These are phyloP conservation scores for Synodontis membranacea DNA, from an alignment of 2,113 vertebrate species.

Conservation along the genomic window DNA sequence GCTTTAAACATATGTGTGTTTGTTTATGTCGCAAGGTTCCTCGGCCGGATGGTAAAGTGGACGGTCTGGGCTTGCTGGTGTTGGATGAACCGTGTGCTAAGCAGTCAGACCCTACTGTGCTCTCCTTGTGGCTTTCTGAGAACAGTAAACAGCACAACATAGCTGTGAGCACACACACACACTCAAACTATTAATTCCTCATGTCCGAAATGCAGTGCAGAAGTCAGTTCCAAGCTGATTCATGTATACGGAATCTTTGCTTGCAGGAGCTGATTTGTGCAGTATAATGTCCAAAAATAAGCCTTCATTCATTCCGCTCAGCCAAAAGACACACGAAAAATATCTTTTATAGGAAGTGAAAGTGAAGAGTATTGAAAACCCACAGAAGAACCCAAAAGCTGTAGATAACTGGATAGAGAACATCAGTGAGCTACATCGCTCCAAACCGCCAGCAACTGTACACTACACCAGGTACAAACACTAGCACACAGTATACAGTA, in stretches of 20 bases:
- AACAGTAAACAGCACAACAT: constrained; percentile 88
- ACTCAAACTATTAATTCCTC: not conserved
- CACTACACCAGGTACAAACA: constrained; percentile 77
- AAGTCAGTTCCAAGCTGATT: not conserved
- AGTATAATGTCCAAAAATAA: no score
- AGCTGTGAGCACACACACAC: constrained; percentile 68
- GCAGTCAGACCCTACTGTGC: constrained; percentile 91
- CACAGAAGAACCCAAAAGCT: constrained; percentile 81
- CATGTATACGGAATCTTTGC: not conserved
- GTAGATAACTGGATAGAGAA: constrained; percentile 86
- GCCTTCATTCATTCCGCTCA: not conserved
- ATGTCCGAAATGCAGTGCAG: not conserved
- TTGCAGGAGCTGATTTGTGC: not conserved
- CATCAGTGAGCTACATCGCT: constrained; percentile 61
- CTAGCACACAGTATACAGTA: not conserved
- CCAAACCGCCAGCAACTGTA: constrained; percentile 77
- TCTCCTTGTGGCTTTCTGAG: constrained; percentile 90
- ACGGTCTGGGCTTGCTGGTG: constrained; percentile 85
- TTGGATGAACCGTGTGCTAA: constrained; percentile 92
- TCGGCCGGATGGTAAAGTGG: constrained; percentile 79
- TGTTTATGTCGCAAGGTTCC: constrained; percentile 77
- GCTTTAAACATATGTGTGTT: not conserved
- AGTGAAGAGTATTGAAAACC: constrained; percentile 85
- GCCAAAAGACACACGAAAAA: not conserved
- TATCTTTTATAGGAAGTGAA: constrained; percentile 75